Conservation (phyloP, 2,113 vertebrate species). For the Gymnogyps californianus region DNA sequence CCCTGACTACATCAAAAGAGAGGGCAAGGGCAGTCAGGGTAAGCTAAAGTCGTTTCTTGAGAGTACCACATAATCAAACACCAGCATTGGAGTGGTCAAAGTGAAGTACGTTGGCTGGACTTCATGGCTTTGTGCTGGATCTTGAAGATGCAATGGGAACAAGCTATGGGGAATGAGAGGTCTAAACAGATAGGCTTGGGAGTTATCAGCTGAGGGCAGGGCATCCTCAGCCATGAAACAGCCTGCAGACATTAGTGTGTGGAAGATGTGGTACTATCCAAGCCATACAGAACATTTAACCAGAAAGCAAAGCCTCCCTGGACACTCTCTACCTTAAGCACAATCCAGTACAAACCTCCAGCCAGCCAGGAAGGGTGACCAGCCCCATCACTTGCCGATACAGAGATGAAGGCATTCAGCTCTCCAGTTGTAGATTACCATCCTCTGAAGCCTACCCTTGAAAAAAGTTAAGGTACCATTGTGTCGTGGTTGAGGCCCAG, state of each 20-base stretch:
- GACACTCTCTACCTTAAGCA: not conserved
- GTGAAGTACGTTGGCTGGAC: not conserved
- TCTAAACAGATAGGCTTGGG: not conserved
- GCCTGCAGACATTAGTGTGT: not conserved
- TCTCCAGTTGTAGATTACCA: not conserved
- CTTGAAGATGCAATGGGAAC: not conserved
- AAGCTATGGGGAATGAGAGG: not conserved
- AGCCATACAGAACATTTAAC: not conserved
- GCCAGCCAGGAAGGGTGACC: not conserved
- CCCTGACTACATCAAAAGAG: not conserved
- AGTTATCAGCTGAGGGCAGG: not conserved
- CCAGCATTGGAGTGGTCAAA: not conserved
- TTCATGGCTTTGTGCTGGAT: not conserved
- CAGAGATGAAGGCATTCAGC: not conserved
- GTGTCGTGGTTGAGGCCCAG: too few relatives aligned
- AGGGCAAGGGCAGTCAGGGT: not conserved
- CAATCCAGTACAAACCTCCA: not conserved
- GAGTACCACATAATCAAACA: not conserved
- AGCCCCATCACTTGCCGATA: not conserved
- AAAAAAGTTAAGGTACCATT: not conserved
- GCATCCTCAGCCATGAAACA: not conserved
- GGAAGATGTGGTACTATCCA: not conserved
- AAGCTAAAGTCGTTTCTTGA: not conserved
- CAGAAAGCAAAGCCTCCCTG: not conserved
- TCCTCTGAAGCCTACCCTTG: not conserved